Conservation (phyloP, 2,888 invertebrate species). For the Melieria omissa region DNA sequence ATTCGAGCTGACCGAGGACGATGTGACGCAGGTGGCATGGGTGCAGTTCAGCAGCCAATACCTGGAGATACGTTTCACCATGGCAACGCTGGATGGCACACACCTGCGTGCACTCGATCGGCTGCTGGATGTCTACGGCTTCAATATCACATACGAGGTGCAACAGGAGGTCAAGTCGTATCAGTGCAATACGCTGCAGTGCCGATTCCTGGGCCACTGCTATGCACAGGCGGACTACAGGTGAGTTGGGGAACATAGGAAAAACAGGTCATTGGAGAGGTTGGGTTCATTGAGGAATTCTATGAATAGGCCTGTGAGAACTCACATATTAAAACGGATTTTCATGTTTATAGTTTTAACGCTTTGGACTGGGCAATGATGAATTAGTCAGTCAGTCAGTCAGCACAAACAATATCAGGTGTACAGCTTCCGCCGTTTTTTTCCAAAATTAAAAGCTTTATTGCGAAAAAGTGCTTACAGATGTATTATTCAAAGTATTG, state of each 20-base stretch:
- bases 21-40: constrained; percentile 75
- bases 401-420: too few species aligned
- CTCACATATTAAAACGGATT: too few species aligned
- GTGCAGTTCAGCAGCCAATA: constrained; percentile 76
- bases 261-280: neutral
- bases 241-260: constrained; percentile 69
- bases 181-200: constrained; percentile 82
- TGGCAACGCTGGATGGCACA: constrained; percentile 80
- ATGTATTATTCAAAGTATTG: too few species aligned
- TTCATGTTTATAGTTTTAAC: too few species aligned
- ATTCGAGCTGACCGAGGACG: constrained; percentile 78
- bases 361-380: too few species aligned
- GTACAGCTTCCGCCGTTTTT: too few species aligned
- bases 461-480: too few species aligned
- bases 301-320: too few species aligned
- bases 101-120: constrained; percentile 85
- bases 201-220: constrained; percentile 88
- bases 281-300: too few species aligned
- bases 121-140: constrained; percentile 87
- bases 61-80: constrained; percentile 80
- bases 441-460: too few species aligned
- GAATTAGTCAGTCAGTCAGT: too few species aligned
- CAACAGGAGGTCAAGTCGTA: constrained; percentile 69
- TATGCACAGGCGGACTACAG: constrained; percentile 76
- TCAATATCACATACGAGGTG: constrained; percentile 92